Evolutionary conservation across 2,113 vertebrate genomes (phyloP).

Genomic region (Actenoides hombroni): DNA sequence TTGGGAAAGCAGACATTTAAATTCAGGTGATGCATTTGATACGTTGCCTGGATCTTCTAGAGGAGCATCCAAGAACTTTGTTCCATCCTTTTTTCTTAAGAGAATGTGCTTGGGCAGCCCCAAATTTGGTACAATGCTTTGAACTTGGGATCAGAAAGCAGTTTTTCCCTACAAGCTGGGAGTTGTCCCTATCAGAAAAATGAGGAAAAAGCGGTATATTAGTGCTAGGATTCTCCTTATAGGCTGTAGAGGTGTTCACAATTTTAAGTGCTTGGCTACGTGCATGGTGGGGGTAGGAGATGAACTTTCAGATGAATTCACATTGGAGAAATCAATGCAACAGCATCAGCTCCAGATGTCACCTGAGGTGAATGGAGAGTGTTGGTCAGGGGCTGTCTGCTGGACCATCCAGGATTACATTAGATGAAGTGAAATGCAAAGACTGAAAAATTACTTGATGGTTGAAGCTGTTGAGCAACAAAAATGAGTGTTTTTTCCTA

Average conservation of each 20-base stretch:
- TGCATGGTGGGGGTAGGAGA: not conserved
- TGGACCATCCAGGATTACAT: not conserved
- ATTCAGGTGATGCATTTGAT: not conserved
- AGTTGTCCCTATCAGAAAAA: not conserved
- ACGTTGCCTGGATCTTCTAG: not conserved
- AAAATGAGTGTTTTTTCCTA: not conserved
- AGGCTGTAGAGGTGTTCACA: not conserved
- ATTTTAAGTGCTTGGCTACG: not conserved
- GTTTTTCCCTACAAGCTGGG: not conserved
- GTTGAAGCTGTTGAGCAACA: not conserved
- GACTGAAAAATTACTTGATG: not conserved
- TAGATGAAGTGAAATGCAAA: not conserved
- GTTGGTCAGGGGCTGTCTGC: not conserved
- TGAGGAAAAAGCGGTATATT: not conserved
- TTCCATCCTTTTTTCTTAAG: not conserved
- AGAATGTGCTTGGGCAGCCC: not conserved
- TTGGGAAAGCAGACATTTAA: not conserved
- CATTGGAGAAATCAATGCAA: not conserved
- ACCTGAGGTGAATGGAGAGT: not conserved
- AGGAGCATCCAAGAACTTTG: not conserved
- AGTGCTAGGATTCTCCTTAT: not conserved
- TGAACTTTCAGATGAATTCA: not conserved
- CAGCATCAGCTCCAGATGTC: not conserved
- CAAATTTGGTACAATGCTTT: fast-evolving
- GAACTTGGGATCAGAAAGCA: not conserved